Percentiles rank a stretch among this genome's conserved stretches.
These are phyloP conservation scores for Glossosoma conforme DNA, from an alignment of 1,140 invertebrate genomes.

Conservation along the genomic window DNA sequence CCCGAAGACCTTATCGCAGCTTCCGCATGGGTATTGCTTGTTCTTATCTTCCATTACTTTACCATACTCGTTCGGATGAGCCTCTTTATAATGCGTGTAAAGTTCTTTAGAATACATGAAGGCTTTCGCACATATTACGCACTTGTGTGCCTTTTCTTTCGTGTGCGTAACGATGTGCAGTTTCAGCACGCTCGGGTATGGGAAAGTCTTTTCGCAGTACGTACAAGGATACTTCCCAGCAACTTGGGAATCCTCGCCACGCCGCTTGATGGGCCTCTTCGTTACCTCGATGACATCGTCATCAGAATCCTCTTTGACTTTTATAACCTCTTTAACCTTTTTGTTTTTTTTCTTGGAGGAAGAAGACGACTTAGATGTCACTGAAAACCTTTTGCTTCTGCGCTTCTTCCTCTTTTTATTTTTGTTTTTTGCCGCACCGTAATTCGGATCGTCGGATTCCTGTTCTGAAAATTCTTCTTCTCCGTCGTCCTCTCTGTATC, in stretches of 20 bases:
- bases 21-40: conserved; percentile 46
- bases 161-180: conserved; percentile 54
- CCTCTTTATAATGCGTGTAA: conserved; percentile 25
- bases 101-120: conserved; percentile 49
- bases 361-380: conserved; percentile 5
- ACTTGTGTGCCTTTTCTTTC: conserved; percentile 49
- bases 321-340: conserved; percentile 7
- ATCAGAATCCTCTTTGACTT: conserved; percentile 12
- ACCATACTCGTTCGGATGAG: conserved; percentile 47
- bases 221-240: conserved; percentile 32
- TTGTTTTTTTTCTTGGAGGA: conserved; percentile 10
- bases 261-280: conserved; percentile 30
- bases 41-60: conserved; percentile 45
- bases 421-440: conserved; percentile 12
- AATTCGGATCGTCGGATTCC: conserved; percentile 38
- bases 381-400: conserved; percentile 4
- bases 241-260: neutral
- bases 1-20: conserved; percentile 56
- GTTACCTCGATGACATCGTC: conserved; percentile 20
- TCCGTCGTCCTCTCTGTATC: conserved; percentile 38
- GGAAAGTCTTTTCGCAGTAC: conserved; percentile 36
- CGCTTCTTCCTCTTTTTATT: conserved; percentile 15
- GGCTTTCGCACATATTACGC: conserved; percentile 48
- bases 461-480: conserved; percentile 33
- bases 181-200: conserved; percentile 48